A percentile compares a stretch with the other conserved stretches of the same genome.
These are phyloP conservation scores for Cephalophus harveyi DNA, from an alignment of 2,113 vertebrate genomes.

Conservation along the genomic window DNA sequence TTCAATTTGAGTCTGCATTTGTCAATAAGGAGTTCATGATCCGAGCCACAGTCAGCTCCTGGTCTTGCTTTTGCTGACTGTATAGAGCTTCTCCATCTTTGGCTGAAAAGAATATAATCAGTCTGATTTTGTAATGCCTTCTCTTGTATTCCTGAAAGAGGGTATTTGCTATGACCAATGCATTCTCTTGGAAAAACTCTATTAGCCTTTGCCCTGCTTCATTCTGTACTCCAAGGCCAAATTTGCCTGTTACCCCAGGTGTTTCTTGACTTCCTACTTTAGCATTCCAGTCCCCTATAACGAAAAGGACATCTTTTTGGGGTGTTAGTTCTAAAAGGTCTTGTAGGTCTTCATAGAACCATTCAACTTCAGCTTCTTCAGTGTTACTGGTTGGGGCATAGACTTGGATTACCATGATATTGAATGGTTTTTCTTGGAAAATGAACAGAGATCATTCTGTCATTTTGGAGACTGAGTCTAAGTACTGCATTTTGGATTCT, in stretches of 20 bases:
- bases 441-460: not conserved
- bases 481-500: not conserved
- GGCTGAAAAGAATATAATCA: not conserved
- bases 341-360: not conserved
- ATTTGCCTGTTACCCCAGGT: not conserved
- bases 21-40: not conserved
- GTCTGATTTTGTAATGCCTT: not conserved
- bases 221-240: not conserved
- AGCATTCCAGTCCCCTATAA: not conserved
- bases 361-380: not conserved
- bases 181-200: not conserved
- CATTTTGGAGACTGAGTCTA: rapidly evolving
- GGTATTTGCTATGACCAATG: not conserved
- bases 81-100: not conserved
- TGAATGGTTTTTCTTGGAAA: not conserved
- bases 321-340: not conserved
- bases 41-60: not conserved
- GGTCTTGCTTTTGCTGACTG: not conserved
- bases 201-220: not conserved
- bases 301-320: not conserved
- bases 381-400: not conserved
- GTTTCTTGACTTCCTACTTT: not conserved
- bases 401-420: not conserved
- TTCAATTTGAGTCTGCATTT: too few relatives aligned
- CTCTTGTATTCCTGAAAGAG: not conserved